Percentiles rank a stretch among this genome's conserved stretches.
Evolutionary conservation across 2,888 invertebrate genomes (phyloP).

Genomic region (Dolichopus griseipennis): DNA sequence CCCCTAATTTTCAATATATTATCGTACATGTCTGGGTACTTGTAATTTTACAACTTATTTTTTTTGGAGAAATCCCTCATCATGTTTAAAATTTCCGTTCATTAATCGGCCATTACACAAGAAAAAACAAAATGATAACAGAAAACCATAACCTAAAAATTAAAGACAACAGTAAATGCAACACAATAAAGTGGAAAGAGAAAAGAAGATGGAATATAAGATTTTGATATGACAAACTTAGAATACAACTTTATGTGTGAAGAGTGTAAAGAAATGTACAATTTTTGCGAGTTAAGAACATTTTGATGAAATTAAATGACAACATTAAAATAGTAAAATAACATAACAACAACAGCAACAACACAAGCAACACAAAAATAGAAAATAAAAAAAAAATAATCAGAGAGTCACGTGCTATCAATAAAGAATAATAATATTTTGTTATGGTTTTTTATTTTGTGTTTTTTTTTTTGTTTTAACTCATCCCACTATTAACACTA

Average conservation of each 20-base stretch:
- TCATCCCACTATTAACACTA: too few species aligned
- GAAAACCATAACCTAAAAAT: too few species aligned
- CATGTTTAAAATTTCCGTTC: constrained; percentile 4
- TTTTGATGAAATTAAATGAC: neutral
- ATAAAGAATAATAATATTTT: neutral
- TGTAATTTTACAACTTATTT: too few species aligned
- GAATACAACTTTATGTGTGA: too few species aligned
- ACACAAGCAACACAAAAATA: too few species aligned
- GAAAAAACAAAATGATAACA: neutral
- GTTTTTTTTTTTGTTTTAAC: too few species aligned
- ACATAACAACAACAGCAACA: neutral
- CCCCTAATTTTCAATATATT: too few species aligned
- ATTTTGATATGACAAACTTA: neutral
- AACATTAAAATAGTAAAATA: neutral
- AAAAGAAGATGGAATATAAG: neutral
- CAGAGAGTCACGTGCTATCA: neutral
- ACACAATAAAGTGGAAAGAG: neutral
- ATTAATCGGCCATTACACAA: neutral
- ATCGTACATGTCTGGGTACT: too few species aligned
- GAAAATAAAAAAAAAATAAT: too few species aligned
- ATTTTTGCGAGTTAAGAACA: neutral
- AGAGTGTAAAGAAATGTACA: neutral
- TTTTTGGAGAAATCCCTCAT: neutral
- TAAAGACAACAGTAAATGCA: too few species aligned
- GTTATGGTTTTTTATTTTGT: neutral